phyloP scores from a whole-genome alignment of 2,888 invertebrate species.

The Netelia virgata region DNA sequence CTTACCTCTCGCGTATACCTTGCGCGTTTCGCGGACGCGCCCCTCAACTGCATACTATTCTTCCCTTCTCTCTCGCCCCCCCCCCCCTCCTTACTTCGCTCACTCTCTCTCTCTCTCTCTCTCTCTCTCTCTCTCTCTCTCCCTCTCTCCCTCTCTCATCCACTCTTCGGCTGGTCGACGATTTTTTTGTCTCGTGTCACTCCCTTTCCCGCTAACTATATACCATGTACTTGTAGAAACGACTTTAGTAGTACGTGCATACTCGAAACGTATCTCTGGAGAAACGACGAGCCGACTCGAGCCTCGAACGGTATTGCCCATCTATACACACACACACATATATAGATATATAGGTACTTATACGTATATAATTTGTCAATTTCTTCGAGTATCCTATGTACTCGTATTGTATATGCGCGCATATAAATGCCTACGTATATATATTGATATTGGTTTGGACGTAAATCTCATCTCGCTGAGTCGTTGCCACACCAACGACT shows the following conservation, averaged over 20 bases:
- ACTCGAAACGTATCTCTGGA: conserved; percentile 21
- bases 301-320: conserved; percentile 22
- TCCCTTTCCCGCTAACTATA: conserved; percentile 54
- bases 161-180: conserved; percentile 47
- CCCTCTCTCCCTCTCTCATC: conserved; percentile 43
- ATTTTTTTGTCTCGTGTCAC: conserved; percentile 20
- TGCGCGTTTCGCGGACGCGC: conserved; percentile 68
- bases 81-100: conserved; percentile 61
- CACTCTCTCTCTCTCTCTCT: conserved; percentile 40
- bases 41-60: conserved; percentile 25
- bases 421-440: not conserved
- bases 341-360: conserved; percentile 10
- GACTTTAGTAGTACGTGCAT: conserved; percentile 19
- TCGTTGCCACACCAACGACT: conserved; percentile 25
- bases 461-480: conserved; percentile 35
- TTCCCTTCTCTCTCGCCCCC: conserved; percentile 68
- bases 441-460: conserved; percentile 6
- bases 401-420: conserved; percentile 1
- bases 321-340: not conserved
- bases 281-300: conserved; percentile 8
- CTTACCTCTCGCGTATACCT: conserved; percentile 47
- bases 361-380: conserved; percentile 6
- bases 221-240: conserved; percentile 19
- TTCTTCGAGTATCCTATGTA: conserved; percentile 4
- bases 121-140: conserved; percentile 51